Evolutionary conservation across 2,888 invertebrate species (phyloP).

Genomic region (Macrosoma leucophasiata): DNA sequence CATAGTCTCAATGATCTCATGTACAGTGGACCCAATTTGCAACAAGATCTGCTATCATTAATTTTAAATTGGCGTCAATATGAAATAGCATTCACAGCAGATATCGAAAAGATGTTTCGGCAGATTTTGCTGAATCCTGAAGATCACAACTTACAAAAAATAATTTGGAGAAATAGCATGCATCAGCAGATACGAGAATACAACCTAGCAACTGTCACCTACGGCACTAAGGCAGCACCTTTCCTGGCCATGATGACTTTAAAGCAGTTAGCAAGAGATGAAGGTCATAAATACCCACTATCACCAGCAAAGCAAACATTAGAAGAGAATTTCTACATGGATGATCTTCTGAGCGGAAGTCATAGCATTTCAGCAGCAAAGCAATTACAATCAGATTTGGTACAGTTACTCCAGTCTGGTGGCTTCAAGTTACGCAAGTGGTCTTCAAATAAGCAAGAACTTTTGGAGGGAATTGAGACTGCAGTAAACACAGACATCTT

Average conservation of each 20-base stretch:
- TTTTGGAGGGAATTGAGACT: slow-evolving; percentile 1
- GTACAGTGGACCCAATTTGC: slow-evolving; percentile 24
- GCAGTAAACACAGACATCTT: slow-evolving; percentile 3
- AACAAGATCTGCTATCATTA: slow-evolving; percentile 6
- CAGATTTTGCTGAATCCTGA: slow-evolving; percentile 16
- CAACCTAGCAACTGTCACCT: slow-evolving; percentile 10
- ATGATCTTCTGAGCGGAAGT: slow-evolving; percentile 6
- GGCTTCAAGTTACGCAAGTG: slow-evolving; percentile 2
- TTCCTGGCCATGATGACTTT: slow-evolving; percentile 26
- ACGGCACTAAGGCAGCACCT: slow-evolving; percentile 22
- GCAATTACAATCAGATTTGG: slow-evolving; percentile 15
- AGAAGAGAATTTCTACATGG: slow-evolving; percentile 14
- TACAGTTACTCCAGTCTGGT: slow-evolving; percentile 8
- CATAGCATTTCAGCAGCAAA: neutral
- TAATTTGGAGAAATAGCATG: slow-evolving; percentile 21
- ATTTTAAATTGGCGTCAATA: slow-evolving; percentile 23
- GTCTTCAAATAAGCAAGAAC: neutral
- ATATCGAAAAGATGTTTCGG: slow-evolving; percentile 27
- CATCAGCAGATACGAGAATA: slow-evolving; percentile 5
- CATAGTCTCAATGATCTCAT: slow-evolving; percentile 26
- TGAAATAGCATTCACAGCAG: slow-evolving; percentile 22
- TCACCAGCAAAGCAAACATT: slow-evolving; percentile 3
- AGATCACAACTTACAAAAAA: slow-evolving; percentile 23
- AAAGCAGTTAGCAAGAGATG: slow-evolving; percentile 17
- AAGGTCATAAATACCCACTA: slow-evolving; percentile 12